Conservation (phyloP, 2,888 invertebrate genomes). For the Hedya salicella region DNA sequence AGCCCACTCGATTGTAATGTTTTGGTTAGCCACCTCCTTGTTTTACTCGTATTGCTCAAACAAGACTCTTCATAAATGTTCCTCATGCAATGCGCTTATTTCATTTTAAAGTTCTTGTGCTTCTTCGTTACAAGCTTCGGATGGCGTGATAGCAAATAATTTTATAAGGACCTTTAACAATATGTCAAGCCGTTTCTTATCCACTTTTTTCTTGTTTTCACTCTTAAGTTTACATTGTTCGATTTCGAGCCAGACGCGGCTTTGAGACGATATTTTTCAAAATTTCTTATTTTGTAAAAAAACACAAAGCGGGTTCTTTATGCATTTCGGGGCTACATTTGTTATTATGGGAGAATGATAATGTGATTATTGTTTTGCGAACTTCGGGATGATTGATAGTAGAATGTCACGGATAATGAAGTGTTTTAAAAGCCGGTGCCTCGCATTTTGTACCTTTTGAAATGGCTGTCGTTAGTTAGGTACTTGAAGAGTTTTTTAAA, state of each 20-base stretch:
- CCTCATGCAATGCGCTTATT: slow-evolving; percentile 61
- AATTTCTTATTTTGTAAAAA: slow-evolving; percentile 65
- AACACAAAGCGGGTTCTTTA: slow-evolving; percentile 79
- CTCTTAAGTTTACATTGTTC: slow-evolving; percentile 83
- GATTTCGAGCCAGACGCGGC: slow-evolving; percentile 70
- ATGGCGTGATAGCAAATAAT: slow-evolving; percentile 84
- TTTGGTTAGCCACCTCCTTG: slow-evolving; percentile 57
- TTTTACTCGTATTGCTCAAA: slow-evolving; percentile 62
- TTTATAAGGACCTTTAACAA: slow-evolving; percentile 82
- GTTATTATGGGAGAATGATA: slow-evolving; percentile 83
- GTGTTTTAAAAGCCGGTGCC: slow-evolving; percentile 63
- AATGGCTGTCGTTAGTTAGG: slow-evolving; percentile 32
- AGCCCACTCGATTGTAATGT: slow-evolving; percentile 40
- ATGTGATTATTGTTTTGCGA: slow-evolving; percentile 85
- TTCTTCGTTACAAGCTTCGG: slow-evolving; percentile 71
- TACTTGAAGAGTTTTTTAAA: slow-evolving; percentile 25
- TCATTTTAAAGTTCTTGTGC: slow-evolving; percentile 58
- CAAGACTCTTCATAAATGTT: slow-evolving; percentile 62
- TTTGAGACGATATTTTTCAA: slow-evolving; percentile 76
- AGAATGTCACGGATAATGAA: slow-evolving; percentile 80
- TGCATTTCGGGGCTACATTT: slow-evolving; percentile 79
- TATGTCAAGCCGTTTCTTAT: slow-evolving; percentile 76
- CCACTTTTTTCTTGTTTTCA: slow-evolving; percentile 76
- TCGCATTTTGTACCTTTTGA: slow-evolving; percentile 64
- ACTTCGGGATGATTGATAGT: slow-evolving; percentile 77